A percentile compares a stretch with the other conserved stretches of the same genome.
Conservation (phyloP, 2,797 vertebrate genomes). For the Oreochromis grahami region DNA sequence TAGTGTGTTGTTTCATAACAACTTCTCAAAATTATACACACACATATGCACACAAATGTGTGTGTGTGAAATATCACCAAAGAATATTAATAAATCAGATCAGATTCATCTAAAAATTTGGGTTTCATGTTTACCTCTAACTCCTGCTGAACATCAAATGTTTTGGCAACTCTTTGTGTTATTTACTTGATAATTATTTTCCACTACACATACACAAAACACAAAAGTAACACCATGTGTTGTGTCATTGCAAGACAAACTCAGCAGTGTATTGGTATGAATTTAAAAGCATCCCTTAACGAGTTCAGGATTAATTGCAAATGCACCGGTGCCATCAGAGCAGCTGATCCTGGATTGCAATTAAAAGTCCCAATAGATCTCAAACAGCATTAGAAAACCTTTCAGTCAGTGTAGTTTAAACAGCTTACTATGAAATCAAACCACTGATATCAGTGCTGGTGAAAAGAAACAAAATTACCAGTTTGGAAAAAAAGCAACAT, state of each 20-base stretch:
- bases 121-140: neutral
- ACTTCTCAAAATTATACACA: neutral
- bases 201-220: conserved; percentile 43
- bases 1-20: neutral
- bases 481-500: neutral
- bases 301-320: conserved; percentile 60
- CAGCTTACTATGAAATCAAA: neutral
- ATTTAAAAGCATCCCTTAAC: conserved; percentile 49
- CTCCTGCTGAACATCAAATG: conserved; percentile 22
- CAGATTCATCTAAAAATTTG: neutral
- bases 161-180: conserved; percentile 17
- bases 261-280: conserved; percentile 54
- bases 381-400: neutral
- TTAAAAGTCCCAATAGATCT: neutral
- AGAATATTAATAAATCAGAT: neutral
- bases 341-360: conserved; percentile 31
- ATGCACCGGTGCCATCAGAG: conserved; percentile 41
- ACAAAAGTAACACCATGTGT: conserved; percentile 51
- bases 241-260: conserved; percentile 37
- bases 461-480: accelerated
- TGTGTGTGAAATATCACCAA: neutral
- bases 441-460: neutral
- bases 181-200: conserved; percentile 61
- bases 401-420: neutral
- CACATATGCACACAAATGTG: neutral